Evolutionary conservation across 2,888 invertebrate genomes (phyloP).

Genomic region (Alloplasta piceator): DNA sequence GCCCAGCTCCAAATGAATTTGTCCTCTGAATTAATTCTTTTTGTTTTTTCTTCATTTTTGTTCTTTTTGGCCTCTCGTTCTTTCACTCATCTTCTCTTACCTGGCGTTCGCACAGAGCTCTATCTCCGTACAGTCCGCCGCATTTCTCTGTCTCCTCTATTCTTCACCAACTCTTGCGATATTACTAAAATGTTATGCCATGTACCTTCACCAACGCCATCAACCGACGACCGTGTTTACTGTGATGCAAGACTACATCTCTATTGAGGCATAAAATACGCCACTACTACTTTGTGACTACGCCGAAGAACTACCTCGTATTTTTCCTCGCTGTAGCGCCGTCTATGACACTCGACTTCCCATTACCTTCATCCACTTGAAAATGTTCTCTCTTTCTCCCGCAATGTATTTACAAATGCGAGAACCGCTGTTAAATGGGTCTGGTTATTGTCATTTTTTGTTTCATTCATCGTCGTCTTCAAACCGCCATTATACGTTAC

Average conservation of each 20-base stretch:
- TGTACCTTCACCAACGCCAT: constrained; percentile 47
- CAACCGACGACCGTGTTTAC: constrained; percentile 54
- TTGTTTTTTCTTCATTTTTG: constrained; percentile 24
- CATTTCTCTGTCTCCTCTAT: constrained; percentile 34
- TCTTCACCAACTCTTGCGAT: constrained; percentile 54
- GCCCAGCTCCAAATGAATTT: constrained; percentile 70
- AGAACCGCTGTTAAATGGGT: constrained; percentile 47
- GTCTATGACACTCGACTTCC: constrained; percentile 14
- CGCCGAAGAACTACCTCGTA: constrained; percentile 37
- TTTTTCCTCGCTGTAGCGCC: constrained; percentile 39
- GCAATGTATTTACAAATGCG: constrained; percentile 40
- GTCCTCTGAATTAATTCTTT: constrained; percentile 60
- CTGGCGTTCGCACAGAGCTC: constrained; percentile 55
- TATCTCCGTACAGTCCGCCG: constrained; percentile 32
- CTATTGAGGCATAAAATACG: constrained; percentile 2
- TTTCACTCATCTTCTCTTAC: constrained; percentile 58
- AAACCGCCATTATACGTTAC: constrained; percentile 51
- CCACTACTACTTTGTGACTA: constrained; percentile 32
- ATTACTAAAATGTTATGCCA: constrained; percentile 48
- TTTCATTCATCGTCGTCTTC: constrained; percentile 18
- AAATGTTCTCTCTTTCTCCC: constrained; percentile 19
- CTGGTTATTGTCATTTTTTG: constrained; percentile 31
- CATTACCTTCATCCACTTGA: constrained; percentile 2
- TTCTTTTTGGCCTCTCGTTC: constrained; percentile 37
- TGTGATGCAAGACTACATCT: constrained; percentile 35